Evolutionary conservation across 2,797 vertebrate species (phyloP).

Genomic region (Mallotus villosus): DNA sequence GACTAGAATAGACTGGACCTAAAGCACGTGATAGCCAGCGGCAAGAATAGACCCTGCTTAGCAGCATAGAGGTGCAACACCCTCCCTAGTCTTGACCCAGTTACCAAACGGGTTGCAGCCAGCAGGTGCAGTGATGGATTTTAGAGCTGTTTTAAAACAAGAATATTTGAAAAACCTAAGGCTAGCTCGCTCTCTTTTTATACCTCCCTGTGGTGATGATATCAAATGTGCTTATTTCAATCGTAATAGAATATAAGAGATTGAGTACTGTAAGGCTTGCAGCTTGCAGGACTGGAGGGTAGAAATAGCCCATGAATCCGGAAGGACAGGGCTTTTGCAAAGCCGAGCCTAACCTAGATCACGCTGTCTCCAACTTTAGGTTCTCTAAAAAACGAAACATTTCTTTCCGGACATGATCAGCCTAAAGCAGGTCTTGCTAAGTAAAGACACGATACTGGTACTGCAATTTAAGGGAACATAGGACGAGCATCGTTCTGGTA

Average conservation of each 20-base stretch:
- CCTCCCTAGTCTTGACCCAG: conserved; percentile 68
- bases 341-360: not conserved
- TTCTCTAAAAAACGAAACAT: not conserved
- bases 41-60: conserved; percentile 72
- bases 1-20: conserved; percentile 57
- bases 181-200: not conserved
- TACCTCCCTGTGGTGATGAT: not conserved
- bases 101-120: conserved; percentile 64
- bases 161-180: conserved; percentile 38
- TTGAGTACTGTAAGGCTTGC: not conserved
- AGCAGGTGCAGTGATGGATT: conserved; percentile 64
- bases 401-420: no score
- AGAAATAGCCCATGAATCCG: no score
- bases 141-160: conserved; percentile 46
- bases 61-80: conserved; percentile 62
- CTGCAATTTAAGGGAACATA: not conserved
- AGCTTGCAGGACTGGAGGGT: not conserved
- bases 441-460: no score
- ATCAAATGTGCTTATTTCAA: not conserved
- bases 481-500: not conserved
- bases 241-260: not conserved
- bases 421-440: no score
- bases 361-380: not conserved
- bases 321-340: not conserved
- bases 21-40: conserved; percentile 56